A percentile compares a stretch with the other conserved stretches of the same genome.
Evolutionary conservation across 2,113 vertebrate species (phyloP).

Genomic region (Pedetes capensis): DNA sequence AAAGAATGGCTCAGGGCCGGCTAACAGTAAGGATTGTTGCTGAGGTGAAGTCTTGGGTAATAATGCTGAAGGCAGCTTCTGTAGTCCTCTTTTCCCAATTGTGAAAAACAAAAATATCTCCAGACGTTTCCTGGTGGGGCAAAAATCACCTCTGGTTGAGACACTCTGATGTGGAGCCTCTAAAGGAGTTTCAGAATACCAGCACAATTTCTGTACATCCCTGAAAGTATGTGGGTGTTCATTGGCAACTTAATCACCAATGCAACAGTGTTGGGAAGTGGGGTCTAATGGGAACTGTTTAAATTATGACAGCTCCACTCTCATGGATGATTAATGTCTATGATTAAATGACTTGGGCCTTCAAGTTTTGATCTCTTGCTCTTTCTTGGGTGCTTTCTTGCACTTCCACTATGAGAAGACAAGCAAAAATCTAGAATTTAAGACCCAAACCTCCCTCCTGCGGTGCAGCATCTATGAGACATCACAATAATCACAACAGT

Average conservation of each 20-base stretch:
- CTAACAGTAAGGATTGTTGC: neutral
- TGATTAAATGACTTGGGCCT: neutral
- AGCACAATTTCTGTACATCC: neutral
- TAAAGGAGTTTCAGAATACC: neutral
- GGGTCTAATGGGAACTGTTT: too few species aligned
- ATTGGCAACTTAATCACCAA: neutral
- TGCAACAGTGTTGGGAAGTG: too few species aligned
- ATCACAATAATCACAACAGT: neutral
- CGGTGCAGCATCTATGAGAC: neutral
- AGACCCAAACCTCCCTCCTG: fast-evolving
- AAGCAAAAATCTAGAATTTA: neutral
- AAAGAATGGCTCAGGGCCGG: too few species aligned
- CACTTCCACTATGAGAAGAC: neutral
- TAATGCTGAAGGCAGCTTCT: neutral
- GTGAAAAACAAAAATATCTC: too few species aligned
- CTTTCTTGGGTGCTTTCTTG: neutral
- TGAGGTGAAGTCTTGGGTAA: neutral
- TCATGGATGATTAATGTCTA: neutral
- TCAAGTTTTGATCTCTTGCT: neutral
- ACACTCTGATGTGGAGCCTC: neutral
- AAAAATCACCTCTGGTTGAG: neutral
- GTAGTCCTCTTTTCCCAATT: too few species aligned
- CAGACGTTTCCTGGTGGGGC: too few species aligned
- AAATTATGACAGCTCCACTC: too few species aligned
- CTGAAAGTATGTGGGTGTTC: neutral